These are phyloP conservation scores for Mercenaria mercenaria DNA, from an alignment of 1,140 invertebrate species.

Conservation along the genomic window DNA sequence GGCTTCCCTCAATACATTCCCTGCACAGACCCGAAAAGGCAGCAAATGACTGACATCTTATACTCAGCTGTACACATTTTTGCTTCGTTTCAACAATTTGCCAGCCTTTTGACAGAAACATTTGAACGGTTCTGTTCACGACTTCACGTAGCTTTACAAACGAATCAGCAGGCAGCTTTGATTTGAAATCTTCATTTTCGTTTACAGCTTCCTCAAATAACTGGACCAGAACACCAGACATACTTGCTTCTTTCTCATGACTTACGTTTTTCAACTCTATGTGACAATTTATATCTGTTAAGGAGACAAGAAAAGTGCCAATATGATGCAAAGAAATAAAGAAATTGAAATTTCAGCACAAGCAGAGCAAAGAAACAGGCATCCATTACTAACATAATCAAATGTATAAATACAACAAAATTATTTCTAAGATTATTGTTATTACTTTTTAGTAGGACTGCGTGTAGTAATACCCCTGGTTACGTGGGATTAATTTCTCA, in stretches of 20 bases:
- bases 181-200: neutral
- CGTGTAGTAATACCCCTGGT: too few species aligned
- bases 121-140: neutral
- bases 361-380: too few species aligned
- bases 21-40: neutral
- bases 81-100: neutral
- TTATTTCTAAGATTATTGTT: too few species aligned
- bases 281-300: too few species aligned
- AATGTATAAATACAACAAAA: too few species aligned
- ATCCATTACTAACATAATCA: too few species aligned
- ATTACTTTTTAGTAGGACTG: too few species aligned
- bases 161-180: neutral
- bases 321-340: too few species aligned
- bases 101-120: neutral
- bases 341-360: too few species aligned
- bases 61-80: neutral
- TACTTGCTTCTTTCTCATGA: neutral
- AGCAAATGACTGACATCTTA: neutral
- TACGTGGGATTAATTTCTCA: too few species aligned
- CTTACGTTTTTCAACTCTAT: neutral
- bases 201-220: neutral
- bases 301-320: too few species aligned
- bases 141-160: neutral
- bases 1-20: neutral
- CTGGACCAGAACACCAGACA: neutral